These are phyloP conservation scores for Branchellion lobata DNA, from an alignment of 2,888 invertebrate species.

Conservation along the genomic window DNA sequence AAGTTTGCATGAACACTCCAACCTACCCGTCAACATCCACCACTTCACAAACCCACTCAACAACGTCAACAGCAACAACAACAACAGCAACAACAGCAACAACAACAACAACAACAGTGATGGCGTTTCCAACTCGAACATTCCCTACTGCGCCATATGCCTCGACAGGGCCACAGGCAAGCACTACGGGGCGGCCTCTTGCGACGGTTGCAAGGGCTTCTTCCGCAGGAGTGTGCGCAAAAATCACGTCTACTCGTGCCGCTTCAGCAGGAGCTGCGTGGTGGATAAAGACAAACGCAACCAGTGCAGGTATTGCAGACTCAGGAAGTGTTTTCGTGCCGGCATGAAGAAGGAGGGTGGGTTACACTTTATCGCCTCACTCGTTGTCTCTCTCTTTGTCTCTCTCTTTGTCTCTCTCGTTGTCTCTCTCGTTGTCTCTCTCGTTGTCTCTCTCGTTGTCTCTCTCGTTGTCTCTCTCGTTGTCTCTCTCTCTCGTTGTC, in stretches of 20 bases:
- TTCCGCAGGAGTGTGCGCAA: slow-evolving; percentile 69
- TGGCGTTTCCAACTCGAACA: slow-evolving; percentile 9
- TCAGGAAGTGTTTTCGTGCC: slow-evolving; percentile 92
- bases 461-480: too few species aligned
- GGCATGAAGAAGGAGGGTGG: slow-evolving; percentile 67
- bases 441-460: too few species aligned
- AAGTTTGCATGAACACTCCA: background rate
- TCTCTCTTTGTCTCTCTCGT: too few species aligned
- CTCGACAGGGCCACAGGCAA: slow-evolving; percentile 89
- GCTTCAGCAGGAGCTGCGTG: slow-evolving; percentile 86
- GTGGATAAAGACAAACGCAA: slow-evolving; percentile 94
- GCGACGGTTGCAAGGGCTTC: slow-evolving; percentile 93
- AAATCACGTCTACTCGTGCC: slow-evolving; percentile 89
- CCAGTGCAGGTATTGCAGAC: slow-evolving; percentile 91
- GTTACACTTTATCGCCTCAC: background rate
- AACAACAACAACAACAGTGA: background rate
- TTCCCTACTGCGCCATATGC: slow-evolving; percentile 78
- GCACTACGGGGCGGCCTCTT: slow-evolving; percentile 83
- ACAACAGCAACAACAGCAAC: background rate
- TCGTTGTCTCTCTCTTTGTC: too few species aligned
- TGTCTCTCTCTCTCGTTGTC: background rate
- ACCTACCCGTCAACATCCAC: too few species aligned
- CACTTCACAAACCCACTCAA: slow-evolving; percentile 6
- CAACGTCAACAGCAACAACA: slow-evolving; percentile 23
- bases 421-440: too few species aligned